phyloP scores from a whole-genome alignment of 2,888 invertebrate species.

The Torymus tubicola region DNA sequence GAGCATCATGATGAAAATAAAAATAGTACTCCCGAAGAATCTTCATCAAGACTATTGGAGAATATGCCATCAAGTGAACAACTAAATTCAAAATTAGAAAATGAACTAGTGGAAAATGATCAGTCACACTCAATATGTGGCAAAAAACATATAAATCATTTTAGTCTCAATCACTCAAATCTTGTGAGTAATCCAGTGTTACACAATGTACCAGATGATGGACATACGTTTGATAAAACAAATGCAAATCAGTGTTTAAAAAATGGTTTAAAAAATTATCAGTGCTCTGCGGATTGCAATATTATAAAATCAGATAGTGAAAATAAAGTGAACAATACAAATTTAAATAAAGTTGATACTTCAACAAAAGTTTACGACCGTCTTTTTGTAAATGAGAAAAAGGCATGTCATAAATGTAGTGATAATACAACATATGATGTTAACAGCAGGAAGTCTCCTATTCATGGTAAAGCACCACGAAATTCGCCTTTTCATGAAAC shows the following conservation, averaged over 20 bases:
- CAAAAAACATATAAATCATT: slow-evolving; percentile 52
- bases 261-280: slow-evolving; percentile 52
- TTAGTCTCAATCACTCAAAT: slow-evolving; percentile 40
- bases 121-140: slow-evolving; percentile 37
- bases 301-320: slow-evolving; percentile 51
- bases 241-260: slow-evolving; percentile 50
- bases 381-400: slow-evolving; percentile 51
- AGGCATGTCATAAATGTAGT: slow-evolving; percentile 50
- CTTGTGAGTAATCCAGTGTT: slow-evolving; percentile 40
- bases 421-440: slow-evolving; percentile 62
- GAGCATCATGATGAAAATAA: slow-evolving; percentile 38
- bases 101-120: slow-evolving; percentile 46
- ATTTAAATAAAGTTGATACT: slow-evolving; percentile 41
- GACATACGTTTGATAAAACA: slow-evolving; percentile 26
- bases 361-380: slow-evolving; percentile 44
- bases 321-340: slow-evolving; percentile 45
- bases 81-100: slow-evolving; percentile 33
- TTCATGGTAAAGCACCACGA: slow-evolving; percentile 64
- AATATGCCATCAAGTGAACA: slow-evolving; percentile 37
- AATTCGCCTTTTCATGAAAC: slow-evolving; percentile 62
- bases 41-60: slow-evolving; percentile 41
- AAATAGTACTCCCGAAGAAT: slow-evolving; percentile 21
- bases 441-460: slow-evolving; percentile 64
- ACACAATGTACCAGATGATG: slow-evolving; percentile 36
- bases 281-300: slow-evolving; percentile 47